phyloP scores from a whole-genome alignment of 2,888 invertebrate genomes.

The Periphyllus acericola region DNA sequence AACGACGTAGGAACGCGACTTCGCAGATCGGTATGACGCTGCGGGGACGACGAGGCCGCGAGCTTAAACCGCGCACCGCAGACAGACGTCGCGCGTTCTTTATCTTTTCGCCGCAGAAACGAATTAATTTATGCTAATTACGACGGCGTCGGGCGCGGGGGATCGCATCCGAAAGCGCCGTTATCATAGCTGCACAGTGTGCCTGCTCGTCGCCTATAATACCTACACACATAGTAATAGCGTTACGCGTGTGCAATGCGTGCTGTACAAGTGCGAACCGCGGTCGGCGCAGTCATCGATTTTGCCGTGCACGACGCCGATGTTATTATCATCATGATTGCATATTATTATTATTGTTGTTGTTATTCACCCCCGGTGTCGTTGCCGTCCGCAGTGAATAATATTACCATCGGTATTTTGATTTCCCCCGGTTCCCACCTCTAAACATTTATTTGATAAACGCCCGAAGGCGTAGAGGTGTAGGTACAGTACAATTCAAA shows the following conservation, averaged over 20 bases:
- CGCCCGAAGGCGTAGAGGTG: too few species aligned
- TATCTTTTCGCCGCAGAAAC: slow-evolving; percentile 55
- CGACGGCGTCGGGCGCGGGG: not conserved
- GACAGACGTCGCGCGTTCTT: slow-evolving; percentile 36
- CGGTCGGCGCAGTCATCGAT: not conserved
- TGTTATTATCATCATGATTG: not conserved
- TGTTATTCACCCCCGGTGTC: not conserved
- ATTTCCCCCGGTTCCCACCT: too few species aligned
- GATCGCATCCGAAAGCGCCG: not conserved
- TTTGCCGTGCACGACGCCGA: not conserved
- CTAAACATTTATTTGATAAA: too few species aligned
- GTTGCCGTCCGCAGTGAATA: too few species aligned
- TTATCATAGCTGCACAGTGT: slow-evolving; percentile 2
- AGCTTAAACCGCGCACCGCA: not conserved
- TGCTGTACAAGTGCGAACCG: not conserved
- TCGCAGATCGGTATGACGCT: too few species aligned
- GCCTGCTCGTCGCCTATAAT: not conserved
- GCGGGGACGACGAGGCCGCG: not conserved
- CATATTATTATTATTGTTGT: not conserved
- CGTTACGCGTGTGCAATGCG: not conserved
- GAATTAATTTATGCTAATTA: slow-evolving; percentile 59
- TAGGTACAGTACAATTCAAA: too few species aligned
- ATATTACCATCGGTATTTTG: too few species aligned
- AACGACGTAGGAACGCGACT: too few species aligned
- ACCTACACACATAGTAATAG: not conserved